Evolutionary conservation across 2,113 vertebrate species (phyloP).

Genomic region (Erpornis zantholeuca): DNA sequence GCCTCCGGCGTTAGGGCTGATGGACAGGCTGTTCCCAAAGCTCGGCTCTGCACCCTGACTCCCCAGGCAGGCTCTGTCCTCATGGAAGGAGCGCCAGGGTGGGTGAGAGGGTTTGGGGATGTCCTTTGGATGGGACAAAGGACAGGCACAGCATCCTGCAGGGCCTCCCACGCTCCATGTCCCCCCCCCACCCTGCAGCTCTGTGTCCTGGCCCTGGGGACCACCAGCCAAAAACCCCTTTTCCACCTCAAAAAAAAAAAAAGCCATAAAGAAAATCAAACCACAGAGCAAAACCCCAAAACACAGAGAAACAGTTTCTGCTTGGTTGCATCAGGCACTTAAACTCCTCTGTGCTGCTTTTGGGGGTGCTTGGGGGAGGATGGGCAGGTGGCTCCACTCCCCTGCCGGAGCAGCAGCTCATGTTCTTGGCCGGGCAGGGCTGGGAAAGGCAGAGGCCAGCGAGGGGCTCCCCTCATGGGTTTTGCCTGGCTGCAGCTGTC

Average conservation of each 20-base stretch:
- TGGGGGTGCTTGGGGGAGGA: background rate
- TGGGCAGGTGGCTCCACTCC: background rate
- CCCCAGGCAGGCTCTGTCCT: background rate
- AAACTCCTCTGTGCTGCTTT: rapidly evolving
- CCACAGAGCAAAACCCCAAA: background rate
- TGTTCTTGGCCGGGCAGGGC: background rate
- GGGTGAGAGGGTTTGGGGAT: background rate
- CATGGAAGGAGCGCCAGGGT: rapidly evolving
- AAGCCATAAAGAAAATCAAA: background rate
- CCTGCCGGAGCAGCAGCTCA: background rate
- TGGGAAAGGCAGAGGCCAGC: background rate
- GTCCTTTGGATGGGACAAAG: background rate
- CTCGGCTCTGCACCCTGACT: rapidly evolving
- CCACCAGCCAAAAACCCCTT: background rate
- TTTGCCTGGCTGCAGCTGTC: background rate
- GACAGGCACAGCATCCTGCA: background rate
- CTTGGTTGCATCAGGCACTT: background rate
- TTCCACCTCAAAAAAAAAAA: rapidly evolving
- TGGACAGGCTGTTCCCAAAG: background rate
- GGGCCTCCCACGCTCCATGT: rapidly evolving
- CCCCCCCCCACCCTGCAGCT: background rate
- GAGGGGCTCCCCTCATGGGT: background rate
- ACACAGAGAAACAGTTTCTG: background rate
- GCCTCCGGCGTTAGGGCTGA: rapidly evolving
- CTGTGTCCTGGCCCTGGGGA: background rate